Evolutionary conservation across 2,113 vertebrate genomes (phyloP), one percentile per base, ranked within the genome.

Genomic region (Nerophis lumbriciformis): DNA sequence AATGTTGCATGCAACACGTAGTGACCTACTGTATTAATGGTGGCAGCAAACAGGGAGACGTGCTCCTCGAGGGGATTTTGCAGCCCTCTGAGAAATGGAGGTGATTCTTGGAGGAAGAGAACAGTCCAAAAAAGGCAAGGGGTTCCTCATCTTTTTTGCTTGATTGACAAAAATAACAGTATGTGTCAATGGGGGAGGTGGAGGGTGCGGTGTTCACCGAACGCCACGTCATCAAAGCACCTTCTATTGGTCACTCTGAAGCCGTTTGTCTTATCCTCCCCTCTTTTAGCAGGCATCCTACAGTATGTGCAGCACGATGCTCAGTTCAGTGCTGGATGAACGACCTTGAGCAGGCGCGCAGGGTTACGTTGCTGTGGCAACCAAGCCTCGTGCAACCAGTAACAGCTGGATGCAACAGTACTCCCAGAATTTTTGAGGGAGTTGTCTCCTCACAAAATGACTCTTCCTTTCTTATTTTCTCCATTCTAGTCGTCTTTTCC

Each of bases 391-490:
- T 78, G 71, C 87, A 90, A 88, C 89, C 86, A 87, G 87, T 87
- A 89, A 89, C 89, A 90, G 89, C 89, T 90, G 89, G 89, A 89
- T 90, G 86, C 86, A 87, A 88, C 88, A 85, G 82, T 88, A 81
- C 88, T 85, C 81, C 75, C 84, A 78, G 88, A 88, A 87, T 89
- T 90, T 88, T 82, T 83, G 85, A 80, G 73, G 86, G 87, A 90
- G 84, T 77, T 67, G 78, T 83, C 77, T 78, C 79, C 73, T 85
- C 83, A 88, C 84, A 82, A 86, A 87, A 76, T 58, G 75, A 88
- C 82, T 83, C 81, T 69, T 71, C 58, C n/a, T 12, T 51, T 71
- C 79, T 73, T 70, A 74, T 75, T 63, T 76, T 44, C 76, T 36
- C 67, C 72, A 16, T 35, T 59, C 6, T 53, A 59, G 1, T 8